phyloP scores from a whole-genome alignment of 1,140 invertebrate genomes.

The Microplitis mediator region DNA sequence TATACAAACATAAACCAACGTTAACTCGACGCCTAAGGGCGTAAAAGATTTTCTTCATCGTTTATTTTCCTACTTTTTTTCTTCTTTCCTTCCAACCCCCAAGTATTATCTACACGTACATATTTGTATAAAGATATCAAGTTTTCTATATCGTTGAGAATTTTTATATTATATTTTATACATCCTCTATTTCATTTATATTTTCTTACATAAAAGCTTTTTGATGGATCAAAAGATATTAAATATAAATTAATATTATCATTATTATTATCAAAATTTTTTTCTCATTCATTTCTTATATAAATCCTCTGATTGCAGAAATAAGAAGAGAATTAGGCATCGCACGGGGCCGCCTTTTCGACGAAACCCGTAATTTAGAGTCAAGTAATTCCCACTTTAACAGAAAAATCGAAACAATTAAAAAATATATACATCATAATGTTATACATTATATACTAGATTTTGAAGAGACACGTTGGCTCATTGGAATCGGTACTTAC shows the following conservation, averaged over 20 bases:
- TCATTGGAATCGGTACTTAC: conserved; percentile 51
- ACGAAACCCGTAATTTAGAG: conserved; percentile 54
- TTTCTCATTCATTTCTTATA: neutral
- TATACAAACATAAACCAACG: too few relatives aligned
- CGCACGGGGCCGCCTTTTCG: conserved; percentile 51
- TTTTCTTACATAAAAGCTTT: neutral
- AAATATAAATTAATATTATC: neutral
- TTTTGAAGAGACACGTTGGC: conserved; percentile 57
- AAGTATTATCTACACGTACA: too few relatives aligned
- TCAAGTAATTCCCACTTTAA: conserved; percentile 48
- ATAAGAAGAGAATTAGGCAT: conserved; percentile 55
- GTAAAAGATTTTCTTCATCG: too few relatives aligned
- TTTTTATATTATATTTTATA: too few relatives aligned
- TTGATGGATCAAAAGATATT: neutral
- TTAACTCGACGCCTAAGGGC: too few relatives aligned
- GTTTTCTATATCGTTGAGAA: too few relatives aligned
- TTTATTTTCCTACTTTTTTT: too few relatives aligned
- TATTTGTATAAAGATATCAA: too few relatives aligned
- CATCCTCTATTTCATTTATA: too few relatives aligned
- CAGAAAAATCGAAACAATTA: conserved; percentile 52
- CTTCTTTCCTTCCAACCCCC: too few relatives aligned
- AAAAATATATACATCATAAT: conserved; percentile 40
- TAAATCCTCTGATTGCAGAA: conserved; percentile 37
- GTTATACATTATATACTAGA: conserved; percentile 46
- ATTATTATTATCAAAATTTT: neutral